Evolutionary conservation across 2,113 vertebrate genomes (phyloP), one percentile per base, ranked within the genome.

Genomic region (Oryzias woworae): DNA sequence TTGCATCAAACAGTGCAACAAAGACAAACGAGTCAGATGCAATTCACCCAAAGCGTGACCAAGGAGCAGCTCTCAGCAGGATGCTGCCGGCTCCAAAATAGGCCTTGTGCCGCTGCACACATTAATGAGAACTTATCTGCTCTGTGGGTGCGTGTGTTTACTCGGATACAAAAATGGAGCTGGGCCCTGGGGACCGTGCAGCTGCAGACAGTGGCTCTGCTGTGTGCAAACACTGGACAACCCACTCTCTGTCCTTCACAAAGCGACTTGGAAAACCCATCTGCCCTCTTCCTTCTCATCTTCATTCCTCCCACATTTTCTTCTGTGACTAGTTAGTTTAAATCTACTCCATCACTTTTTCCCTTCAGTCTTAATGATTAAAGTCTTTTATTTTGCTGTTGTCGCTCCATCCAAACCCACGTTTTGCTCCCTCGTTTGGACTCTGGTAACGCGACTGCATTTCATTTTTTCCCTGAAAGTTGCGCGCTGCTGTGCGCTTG

Each of bases 171-270:
- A 54, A 62, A 69, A 69, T 48, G 67, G 75, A 78, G 77, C 78
- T 75, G 65, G 36, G 6, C 72, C 70, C 73, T 66, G 45, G 63
- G 69, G 69, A 44, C 69, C 66, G 55, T 73, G 80, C 85, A 88
- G 81, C 87, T 86, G 86, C 86, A 78, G 61, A 91, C 84, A 91
- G 83, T 66, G 73, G 57, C 83, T 63, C 62, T 53, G 75, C 87
- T 88, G 83, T 85, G 65, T 71, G 64, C 62, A 24, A 53, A 75
- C 48, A 16, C 48, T 54, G 60, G 73, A 89, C 87, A 86, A 84
- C 75, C 63, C 60, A 8, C 62, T 59, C 72, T 82, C 87, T 87
- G 68, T 84, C 62, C 62, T 26, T 62, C 53, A 26, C 69, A 48
- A 69, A 60, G 59, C 45, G 24, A 65, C 66, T 67, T 53, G 71